Conservation (phyloP, 2,113 vertebrate species). For the Psilopsiagon aymara region DNA sequence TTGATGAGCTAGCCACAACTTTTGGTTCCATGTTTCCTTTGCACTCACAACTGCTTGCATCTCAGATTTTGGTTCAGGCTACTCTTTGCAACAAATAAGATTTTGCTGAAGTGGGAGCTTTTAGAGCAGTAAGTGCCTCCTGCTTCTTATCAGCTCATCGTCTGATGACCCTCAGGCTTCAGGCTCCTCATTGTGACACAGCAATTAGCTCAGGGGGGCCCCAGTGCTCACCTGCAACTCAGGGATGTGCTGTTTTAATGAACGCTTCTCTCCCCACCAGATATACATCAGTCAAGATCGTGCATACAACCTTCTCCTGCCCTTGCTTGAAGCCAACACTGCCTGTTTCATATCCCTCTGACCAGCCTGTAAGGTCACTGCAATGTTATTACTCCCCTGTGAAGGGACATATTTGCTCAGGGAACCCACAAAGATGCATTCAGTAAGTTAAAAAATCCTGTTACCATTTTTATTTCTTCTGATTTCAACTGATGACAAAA, state of each 20-base stretch:
- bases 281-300: background rate
- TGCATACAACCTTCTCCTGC: background rate
- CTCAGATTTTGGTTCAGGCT: background rate
- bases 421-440: background rate
- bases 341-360: background rate
- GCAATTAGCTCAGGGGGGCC: background rate
- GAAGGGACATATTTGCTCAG: background rate
- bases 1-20: accelerated
- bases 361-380: background rate
- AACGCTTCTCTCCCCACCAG: accelerated
- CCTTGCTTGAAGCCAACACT: background rate
- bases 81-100: background rate
- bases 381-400: background rate
- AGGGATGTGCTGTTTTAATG: background rate
- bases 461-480: background rate
- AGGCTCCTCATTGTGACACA: background rate
- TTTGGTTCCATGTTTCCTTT: background rate
- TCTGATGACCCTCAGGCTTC: background rate
- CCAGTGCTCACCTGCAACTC: background rate
- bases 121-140: background rate
- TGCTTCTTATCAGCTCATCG: background rate
- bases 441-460: background rate
- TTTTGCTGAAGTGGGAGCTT: background rate
- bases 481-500: background rate
- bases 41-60: background rate